Conservation (phyloP, 2,888 invertebrate genomes). For the Ectemnius cavifrons region DNA sequence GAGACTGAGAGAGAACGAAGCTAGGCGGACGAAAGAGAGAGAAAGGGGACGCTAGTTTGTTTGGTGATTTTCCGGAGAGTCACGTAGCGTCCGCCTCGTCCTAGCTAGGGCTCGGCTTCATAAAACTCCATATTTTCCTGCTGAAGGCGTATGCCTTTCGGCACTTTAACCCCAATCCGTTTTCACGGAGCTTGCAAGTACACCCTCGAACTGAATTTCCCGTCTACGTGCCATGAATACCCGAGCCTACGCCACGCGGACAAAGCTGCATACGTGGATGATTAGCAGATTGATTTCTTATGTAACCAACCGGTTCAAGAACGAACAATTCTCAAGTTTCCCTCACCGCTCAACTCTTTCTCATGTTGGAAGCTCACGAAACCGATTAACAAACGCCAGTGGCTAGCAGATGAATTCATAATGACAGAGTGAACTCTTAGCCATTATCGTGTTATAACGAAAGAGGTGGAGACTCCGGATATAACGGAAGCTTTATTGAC, state of each 20-base stretch:
- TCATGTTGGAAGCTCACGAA: not conserved
- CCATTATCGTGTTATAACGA: constrained; percentile 44
- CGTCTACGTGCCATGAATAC: not conserved
- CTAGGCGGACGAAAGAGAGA: no score
- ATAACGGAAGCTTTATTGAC: constrained; percentile 53
- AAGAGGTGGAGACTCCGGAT: constrained; percentile 11
- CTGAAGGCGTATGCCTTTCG: constrained; percentile 20
- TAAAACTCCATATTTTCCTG: constrained; percentile 29
- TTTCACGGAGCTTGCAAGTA: constrained; percentile 2
- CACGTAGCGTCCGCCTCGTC: not conserved
- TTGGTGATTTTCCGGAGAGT: no score
- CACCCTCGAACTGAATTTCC: constrained; percentile 1
- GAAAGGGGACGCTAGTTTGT: no score
- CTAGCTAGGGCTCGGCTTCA: constrained; percentile 8
- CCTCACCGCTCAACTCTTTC: not conserved
- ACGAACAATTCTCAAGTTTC: no score
- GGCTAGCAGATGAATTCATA: constrained; percentile 40
- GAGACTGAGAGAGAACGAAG: no score
- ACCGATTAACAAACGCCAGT: constrained; percentile 1
- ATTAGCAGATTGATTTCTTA: no score
- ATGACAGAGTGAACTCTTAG: constrained; percentile 29
- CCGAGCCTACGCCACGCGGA: not conserved
- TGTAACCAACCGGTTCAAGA: no score
- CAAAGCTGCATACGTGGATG: no score
- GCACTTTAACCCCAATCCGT: constrained; percentile 12